Base-by-base conservation (phyloP, 2,797 vertebrate species). In the Pachyuromys duprasi region DNA sequence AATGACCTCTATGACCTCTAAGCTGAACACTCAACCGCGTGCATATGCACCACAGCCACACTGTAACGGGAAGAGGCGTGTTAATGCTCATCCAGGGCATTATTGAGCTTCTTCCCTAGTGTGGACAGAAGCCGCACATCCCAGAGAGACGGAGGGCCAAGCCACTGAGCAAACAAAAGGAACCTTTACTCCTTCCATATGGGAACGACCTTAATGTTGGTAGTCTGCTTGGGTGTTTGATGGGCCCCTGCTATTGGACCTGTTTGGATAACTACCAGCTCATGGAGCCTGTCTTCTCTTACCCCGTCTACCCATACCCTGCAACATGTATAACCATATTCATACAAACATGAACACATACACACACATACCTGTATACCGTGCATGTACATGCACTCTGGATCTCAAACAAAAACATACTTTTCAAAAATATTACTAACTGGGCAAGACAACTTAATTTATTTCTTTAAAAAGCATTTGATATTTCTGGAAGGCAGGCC, bases 391-490 rank as follows among this genome's bases (percentile, higher is more conserved):
- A 49, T 11, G 49, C 49, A 49, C 49, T 67, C n/a, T 79, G 81
- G 8, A 90, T 94, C 96, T 95, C 45, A 84, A 79, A 76, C 14
- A 12, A 95, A 78, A 91, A 75, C 13, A 62, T 17, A 95, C 2
- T 75, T 90, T 24, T 89, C 53, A 84, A 95, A 91, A 93, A 69
- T 75, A 95, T 75, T 96, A 63, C 33, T 91, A 91, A 57, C 39
- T 55, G 18, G 8, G 45, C 12, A 79, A 45, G 80, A 94, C 11
- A 70, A 86, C 63, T 55, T 75, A 33, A 33, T 45, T 14, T 9
- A 70, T 69, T n/a, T 86, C 12, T 55, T 70, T 69, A 55, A 86
- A 22, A 86, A 55, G 33, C 22, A 15, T 36, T 55, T 53, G 69
- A 5, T 95, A 69, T 65, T 90, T 91, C 62, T 91, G 22, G 60